Evolutionary conservation across 2,113 vertebrate species (phyloP).

Genomic region (Urocitellus parryii): DNA sequence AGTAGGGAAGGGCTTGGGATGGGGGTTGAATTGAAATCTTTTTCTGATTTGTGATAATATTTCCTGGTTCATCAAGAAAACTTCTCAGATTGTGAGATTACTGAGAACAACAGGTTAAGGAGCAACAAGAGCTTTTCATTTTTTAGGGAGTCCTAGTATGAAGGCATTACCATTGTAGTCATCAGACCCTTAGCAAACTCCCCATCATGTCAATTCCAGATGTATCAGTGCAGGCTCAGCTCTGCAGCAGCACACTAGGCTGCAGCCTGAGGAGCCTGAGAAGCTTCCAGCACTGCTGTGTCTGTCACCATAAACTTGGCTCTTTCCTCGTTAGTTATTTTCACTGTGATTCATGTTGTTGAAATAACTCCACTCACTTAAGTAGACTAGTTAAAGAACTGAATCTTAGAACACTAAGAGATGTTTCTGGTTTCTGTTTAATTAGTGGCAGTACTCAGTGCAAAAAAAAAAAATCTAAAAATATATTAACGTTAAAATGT

Average conservation of each 20-base stretch:
- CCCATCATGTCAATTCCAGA: constrained; percentile 75
- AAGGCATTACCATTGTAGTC: constrained; percentile 60
- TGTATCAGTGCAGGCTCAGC: constrained; percentile 70
- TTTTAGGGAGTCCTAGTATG: constrained; percentile 70
- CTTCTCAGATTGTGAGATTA: constrained; percentile 75
- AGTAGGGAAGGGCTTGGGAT: not conserved
- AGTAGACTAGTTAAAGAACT: not conserved
- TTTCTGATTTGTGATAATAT: not conserved
- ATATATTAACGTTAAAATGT: constrained; percentile 31
- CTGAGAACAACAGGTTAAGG: constrained; percentile 65
- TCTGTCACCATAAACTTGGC: not conserved
- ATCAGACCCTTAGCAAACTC: constrained; percentile 71
- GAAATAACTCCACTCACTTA: not conserved
- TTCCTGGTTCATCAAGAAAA: constrained; percentile 43
- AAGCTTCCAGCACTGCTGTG: constrained; percentile 64
- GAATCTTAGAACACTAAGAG: not conserved
- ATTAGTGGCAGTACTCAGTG: not conserved
- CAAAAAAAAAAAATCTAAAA: not conserved
- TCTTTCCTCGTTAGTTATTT: not conserved
- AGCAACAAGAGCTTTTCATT: constrained; percentile 69
- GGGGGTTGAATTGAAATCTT: not conserved
- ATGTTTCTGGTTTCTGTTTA: constrained; percentile 21
- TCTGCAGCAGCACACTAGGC: constrained; percentile 74
- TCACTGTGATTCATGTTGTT: not conserved
- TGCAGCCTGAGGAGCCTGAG: constrained; percentile 67